phyloP scores from a whole-genome alignment of 2,113 vertebrate species.

The Brachypodius melanocephalos region DNA sequence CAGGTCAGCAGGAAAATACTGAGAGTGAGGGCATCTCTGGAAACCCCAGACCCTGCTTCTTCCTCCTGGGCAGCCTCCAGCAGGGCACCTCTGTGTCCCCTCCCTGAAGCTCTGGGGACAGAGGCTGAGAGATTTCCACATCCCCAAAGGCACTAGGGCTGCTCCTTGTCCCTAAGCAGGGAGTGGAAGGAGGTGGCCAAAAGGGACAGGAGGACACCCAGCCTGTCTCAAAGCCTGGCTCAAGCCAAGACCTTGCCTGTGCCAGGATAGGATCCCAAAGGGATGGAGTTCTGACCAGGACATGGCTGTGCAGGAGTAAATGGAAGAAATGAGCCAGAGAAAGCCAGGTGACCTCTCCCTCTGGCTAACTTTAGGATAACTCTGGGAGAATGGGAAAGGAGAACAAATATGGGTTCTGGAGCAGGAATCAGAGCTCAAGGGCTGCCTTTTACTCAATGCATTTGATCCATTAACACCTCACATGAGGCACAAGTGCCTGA shows the following conservation, averaged over 20 bases:
- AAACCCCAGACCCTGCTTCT: not conserved
- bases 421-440: not conserved
- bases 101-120: not conserved
- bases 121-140: not conserved
- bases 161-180: not conserved
- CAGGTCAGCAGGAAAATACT: not conserved
- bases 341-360: not conserved
- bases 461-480: not conserved
- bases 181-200: not conserved
- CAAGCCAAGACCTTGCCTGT: not conserved
- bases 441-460: not conserved
- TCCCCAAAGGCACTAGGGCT: not conserved
- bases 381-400: not conserved
- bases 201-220: not conserved
- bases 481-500: not conserved
- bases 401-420: not conserved
- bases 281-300: not conserved
- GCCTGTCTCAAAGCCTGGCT: not conserved
- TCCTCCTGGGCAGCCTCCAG: not conserved
- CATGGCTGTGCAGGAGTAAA: rapidly evolving
- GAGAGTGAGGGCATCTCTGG: not conserved
- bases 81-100: rapidly evolving
- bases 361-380: not conserved
- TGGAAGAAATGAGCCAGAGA: not conserved
- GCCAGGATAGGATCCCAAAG: not conserved